These are phyloP conservation scores for Mallateleia sp. DNA, from an alignment of 2,888 invertebrate species.

Conservation along the genomic window DNA sequence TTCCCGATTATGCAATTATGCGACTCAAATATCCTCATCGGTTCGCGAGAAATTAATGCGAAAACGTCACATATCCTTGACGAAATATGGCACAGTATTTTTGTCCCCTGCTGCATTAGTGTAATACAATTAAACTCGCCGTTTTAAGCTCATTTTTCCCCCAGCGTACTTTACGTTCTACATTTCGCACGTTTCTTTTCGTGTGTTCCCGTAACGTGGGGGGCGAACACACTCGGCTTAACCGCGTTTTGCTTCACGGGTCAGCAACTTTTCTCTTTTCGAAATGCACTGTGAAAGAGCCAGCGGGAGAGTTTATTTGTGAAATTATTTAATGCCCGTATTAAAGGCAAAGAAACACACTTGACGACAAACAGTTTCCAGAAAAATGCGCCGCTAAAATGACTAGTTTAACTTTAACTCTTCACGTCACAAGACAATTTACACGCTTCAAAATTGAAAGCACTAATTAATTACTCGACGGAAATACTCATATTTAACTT, in stretches of 20 bases:
- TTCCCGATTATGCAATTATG: constrained; percentile 26
- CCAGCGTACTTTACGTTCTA: constrained; percentile 23
- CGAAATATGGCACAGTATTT: background rate
- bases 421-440: too few relatives aligned
- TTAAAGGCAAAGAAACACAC: background rate
- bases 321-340: constrained; percentile 34
- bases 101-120: constrained; percentile 26
- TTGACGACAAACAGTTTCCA: too few relatives aligned
- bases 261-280: constrained; percentile 63
- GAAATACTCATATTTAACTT: too few relatives aligned
- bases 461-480: too few relatives aligned
- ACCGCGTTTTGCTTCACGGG: constrained; percentile 69
- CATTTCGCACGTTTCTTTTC: constrained; percentile 63
- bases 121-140: constrained; percentile 54
- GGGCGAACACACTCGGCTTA: constrained; percentile 54
- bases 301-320: background rate
- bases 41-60: too few relatives aligned
- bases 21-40: constrained; percentile 5
- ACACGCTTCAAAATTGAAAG: too few relatives aligned
- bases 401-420: too few relatives aligned
- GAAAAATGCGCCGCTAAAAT: too few relatives aligned
- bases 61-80: background rate
- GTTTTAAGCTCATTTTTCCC: constrained; percentile 41
- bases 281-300: constrained; percentile 31
- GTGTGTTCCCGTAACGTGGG: constrained; percentile 38